These are phyloP conservation scores for Pseudomyrmex concolor DNA, from an alignment of 1,140 invertebrate genomes.

Conservation along the genomic window DNA sequence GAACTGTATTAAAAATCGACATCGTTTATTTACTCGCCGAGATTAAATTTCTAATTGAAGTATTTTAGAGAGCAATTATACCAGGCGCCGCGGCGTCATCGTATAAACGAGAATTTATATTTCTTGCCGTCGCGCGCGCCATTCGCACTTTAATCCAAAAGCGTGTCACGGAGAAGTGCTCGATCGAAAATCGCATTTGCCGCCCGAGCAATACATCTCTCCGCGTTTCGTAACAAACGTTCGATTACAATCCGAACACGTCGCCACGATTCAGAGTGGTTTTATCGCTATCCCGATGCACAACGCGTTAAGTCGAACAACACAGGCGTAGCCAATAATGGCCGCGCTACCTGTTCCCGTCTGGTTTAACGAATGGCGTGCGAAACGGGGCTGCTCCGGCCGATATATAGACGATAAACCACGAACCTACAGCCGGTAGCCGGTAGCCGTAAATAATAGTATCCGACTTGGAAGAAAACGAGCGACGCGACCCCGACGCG, in stretches of 20 bases:
- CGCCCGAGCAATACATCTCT: conserved; percentile 20
- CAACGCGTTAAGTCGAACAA: conserved; percentile 42
- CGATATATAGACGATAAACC: conserved; percentile 53
- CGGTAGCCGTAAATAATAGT: conserved; percentile 55
- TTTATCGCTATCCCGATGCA: conserved; percentile 42
- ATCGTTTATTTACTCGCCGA: neutral
- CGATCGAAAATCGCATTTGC: conserved; percentile 32
- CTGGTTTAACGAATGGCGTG: conserved; percentile 58
- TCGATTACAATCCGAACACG: conserved; percentile 54
- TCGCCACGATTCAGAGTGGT: conserved; percentile 33
- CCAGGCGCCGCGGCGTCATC: no score
- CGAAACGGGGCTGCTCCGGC: conserved; percentile 39
- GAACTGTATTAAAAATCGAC: neutral
- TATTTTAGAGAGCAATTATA: neutral
- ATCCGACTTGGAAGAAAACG: conserved; percentile 56
- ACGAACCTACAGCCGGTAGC: conserved; percentile 39
- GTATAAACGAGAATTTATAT: no score
- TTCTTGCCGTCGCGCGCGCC: neutral
- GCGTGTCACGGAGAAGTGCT: neutral
- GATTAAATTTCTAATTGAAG: conserved; percentile 7
- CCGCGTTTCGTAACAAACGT: conserved; percentile 41
- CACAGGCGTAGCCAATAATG: conserved; percentile 42
- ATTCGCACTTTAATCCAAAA: conserved; percentile 33
- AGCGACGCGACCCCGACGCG: conserved; percentile 22
- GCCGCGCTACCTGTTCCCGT: conserved; percentile 55